Evolutionary conservation across 2,888 invertebrate species (phyloP), one percentile per base, ranked within the genome.

Genomic region (Cryptophagus acutangulus): DNA sequence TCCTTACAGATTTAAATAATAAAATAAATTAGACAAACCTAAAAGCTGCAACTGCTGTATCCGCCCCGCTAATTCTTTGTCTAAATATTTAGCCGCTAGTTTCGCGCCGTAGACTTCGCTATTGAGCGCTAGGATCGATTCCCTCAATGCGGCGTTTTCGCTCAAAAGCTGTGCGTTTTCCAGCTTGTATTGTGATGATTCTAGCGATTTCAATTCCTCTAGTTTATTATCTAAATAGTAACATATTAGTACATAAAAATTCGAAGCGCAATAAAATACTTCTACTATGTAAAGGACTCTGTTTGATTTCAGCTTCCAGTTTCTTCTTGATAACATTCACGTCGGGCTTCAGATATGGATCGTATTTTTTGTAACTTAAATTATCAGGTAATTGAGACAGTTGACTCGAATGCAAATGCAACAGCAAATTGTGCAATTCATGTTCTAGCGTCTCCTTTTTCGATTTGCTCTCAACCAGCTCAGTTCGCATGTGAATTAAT

Each of bases 21-120:
- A 20, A 20, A 20, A 20, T 20, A 6, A 20, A 20, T 20, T 20
- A 6, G 9, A 20, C 9, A 20, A 20, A 20, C 81, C 87, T 48
- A 91, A 72, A 36, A 90, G 71, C 65, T 90, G 90, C 50, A 90
- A 75, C 69, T 90, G 90, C 62, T 90, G 89, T 69, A 90, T 90
- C 58, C 88, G 76, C 38, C 79, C 79, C 18, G 87, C 87, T 41
- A 88, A 67, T 65, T 88, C 87, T 63, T 90, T 90, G 66, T 91
- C 89, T 51, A 90, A 70, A 65, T 90, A 90, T 62, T 87, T 87
- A 8, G 89, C 87, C 6, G 89, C 88, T 49, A 90, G 71, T 57
- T 87, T 78, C 9, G 89, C 87, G 26, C 88, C 89, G 62, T 84
- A 88, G 4, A 90, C 80, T 69, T 90, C 89, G 10, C 84, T 84